Evolutionary conservation across 1,140 invertebrate genomes (phyloP).

Genomic region (Drosophila fuyamai): DNA sequence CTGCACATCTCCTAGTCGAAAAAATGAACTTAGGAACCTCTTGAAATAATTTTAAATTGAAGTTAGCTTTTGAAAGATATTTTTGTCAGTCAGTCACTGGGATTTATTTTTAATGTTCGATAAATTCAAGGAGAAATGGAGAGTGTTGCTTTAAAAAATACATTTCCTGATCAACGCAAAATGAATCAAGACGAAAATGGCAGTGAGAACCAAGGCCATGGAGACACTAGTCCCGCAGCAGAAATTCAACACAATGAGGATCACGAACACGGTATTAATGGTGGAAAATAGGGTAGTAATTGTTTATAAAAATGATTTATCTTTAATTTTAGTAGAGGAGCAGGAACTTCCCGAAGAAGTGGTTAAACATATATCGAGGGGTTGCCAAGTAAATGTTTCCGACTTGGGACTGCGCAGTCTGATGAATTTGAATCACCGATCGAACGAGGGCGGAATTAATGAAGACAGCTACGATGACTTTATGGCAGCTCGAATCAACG

Average conservation of each 20-base stretch:
- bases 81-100: neutral
- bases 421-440: too few relatives aligned
- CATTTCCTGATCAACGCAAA: neutral
- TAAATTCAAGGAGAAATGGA: neutral
- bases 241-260: neutral
- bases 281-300: neutral
- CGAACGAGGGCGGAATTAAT: too few relatives aligned
- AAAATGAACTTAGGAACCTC: neutral
- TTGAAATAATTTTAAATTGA: neutral
- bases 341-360: neutral
- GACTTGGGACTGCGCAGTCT: too few relatives aligned
- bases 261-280: neutral
- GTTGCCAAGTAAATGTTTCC: neutral
- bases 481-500: too few relatives aligned
- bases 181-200: too few relatives aligned
- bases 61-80: neutral
- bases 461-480: too few relatives aligned
- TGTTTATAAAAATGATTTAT: neutral
- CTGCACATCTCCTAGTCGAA: too few relatives aligned
- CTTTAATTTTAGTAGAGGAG: neutral
- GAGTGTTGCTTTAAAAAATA: neutral
- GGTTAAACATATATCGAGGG: neutral
- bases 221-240: too few relatives aligned
- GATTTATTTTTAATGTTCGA: too few relatives aligned
- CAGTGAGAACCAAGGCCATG: too few relatives aligned